Evolutionary conservation across 2,888 invertebrate species (phyloP), one percentile per base, ranked within the genome.

Genomic region (Nomada flava): DNA sequence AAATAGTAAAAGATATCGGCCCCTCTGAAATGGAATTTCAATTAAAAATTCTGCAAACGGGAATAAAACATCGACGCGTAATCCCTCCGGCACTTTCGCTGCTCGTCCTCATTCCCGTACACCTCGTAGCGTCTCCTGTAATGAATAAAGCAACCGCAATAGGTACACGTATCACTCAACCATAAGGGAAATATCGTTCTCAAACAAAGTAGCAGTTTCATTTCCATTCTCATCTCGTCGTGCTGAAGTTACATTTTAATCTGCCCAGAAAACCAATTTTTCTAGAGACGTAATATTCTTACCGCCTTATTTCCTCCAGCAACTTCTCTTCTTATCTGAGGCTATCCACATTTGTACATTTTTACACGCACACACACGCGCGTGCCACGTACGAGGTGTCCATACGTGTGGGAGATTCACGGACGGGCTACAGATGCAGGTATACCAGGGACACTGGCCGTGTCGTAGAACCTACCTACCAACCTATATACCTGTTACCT

Each of bases 401-500:
- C 57, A 44, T 26, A 29, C 42, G 36, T 74, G 57, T 23, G 53
- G 44, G 59, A 52, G 69, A 64, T 52, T 69, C 69, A 64, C 52
- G 44, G 69, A 59, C 55, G 23, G 23, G 29, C 62, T 47, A 73
- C 62, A 60, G 65, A 68, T 64, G 73, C 62, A 57, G 36, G 42
- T 67, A 74, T 60, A 67, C 62, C 52, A 62, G 55, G 59, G 67
- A 53, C 65, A 52, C 26, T 67, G 78, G 72, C 57, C 59, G 67
- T 76, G 76, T 69, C 64, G 73, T 55, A 65, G 76, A 69, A 47
- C 57, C 67, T 71, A 67, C 20, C 68, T 9, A 68, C 29, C 50
- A 65, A 80, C 69, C 64, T 78, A 85, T 78, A 72, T 76, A 85
- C 78, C 72, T 63, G 78, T 71, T 82, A 74, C 81, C 79, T 84